Conservation (phyloP, 2,113 vertebrate genomes). For the Dipodomys merriami region DNA sequence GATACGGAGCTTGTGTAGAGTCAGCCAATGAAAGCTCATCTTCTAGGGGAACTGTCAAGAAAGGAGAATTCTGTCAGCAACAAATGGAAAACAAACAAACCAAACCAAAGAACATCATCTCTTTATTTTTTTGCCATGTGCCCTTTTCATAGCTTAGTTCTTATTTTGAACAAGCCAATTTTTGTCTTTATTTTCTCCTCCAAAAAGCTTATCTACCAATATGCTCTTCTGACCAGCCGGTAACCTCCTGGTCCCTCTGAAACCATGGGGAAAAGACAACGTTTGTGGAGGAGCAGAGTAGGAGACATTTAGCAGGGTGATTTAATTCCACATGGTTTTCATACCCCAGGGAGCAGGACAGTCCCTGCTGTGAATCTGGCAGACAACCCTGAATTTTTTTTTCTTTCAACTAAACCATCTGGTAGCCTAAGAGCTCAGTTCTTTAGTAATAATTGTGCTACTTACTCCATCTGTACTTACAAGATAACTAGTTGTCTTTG, state of each 20-base stretch:
- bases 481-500: conserved; percentile 59
- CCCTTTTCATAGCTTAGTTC: conserved; percentile 20
- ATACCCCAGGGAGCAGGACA: background rate
- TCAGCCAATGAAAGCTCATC: background rate
- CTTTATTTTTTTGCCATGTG: background rate
- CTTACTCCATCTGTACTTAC: conserved; percentile 67
- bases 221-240: background rate
- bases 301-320: background rate
- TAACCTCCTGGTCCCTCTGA: background rate
- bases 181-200: background rate
- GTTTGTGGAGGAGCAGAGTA: background rate
- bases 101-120: background rate
- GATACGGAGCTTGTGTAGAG: background rate
- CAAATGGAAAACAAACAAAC: background rate
- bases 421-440: conserved; percentile 25
- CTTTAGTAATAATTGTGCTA: conserved; percentile 64
- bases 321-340: background rate
- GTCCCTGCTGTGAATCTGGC: conserved; percentile 48
- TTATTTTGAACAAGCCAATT: background rate
- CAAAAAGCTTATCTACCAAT: background rate
- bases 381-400: conserved; percentile 14
- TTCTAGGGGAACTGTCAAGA: background rate
- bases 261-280: background rate
- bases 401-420: conserved; percentile 61
- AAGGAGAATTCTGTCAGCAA: background rate